Conservation (phyloP, 1,140 invertebrate species). For the Berghia stephanieae region DNA sequence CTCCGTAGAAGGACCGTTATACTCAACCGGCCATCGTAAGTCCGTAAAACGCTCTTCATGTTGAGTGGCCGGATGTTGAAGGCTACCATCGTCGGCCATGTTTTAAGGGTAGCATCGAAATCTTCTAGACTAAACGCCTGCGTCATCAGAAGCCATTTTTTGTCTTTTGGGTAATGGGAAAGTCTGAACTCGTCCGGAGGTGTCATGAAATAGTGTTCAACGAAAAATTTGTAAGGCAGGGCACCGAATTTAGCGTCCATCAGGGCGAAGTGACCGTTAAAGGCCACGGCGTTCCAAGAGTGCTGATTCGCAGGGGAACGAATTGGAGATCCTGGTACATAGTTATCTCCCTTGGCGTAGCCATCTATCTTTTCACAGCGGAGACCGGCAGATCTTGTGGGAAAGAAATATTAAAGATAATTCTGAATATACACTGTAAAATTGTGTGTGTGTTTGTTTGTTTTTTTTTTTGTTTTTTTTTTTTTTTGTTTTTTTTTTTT, state of each 20-base stretch:
- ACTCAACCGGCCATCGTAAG: conserved; percentile 54
- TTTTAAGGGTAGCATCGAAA: conserved; percentile 54
- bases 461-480: no score
- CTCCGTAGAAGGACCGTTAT: conserved; percentile 53
- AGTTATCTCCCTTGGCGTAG: conserved; percentile 51
- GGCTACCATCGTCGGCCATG: conserved; percentile 59
- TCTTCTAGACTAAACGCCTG: conserved; percentile 44
- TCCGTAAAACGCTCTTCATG: conserved; percentile 54
- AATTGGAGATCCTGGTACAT: conserved; percentile 51
- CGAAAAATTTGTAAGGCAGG: conserved; percentile 48
- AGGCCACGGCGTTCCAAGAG: conserved; percentile 52
- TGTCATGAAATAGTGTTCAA: conserved; percentile 55
- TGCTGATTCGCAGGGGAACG: conserved; percentile 44
- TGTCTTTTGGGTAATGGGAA: conserved; percentile 56
- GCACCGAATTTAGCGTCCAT: conserved; percentile 51
- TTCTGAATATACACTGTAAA: no score
- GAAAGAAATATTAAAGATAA: no score
- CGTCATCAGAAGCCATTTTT: conserved; percentile 56
- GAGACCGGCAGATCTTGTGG: conserved; percentile 45
- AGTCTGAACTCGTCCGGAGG: conserved; percentile 53
- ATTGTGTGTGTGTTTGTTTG: no score
- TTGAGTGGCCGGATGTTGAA: conserved; percentile 57
- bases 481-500: no score
- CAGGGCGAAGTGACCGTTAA: conserved; percentile 50
- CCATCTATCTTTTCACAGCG: conserved; percentile 57